These are phyloP conservation scores for Macrophya alboannulata DNA, from an alignment of 2,888 invertebrate genomes.

Conservation along the genomic window DNA sequence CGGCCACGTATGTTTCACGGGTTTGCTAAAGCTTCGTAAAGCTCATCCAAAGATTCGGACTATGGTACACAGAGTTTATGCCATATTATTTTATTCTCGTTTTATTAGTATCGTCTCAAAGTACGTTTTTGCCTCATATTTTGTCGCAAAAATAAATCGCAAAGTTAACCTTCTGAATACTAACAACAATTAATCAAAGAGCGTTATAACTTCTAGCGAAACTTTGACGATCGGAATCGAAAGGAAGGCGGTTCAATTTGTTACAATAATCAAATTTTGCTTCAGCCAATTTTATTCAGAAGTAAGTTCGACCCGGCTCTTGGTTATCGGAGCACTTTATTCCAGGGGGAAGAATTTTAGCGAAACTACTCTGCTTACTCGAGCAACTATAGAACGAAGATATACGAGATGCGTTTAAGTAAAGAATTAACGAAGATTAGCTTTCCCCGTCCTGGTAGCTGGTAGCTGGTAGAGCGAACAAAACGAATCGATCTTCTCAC, in stretches of 20 bases:
- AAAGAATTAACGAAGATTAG: slow-evolving; percentile 41
- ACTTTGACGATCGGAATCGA: not conserved
- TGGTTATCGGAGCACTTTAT: not conserved
- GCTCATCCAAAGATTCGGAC: not conserved
- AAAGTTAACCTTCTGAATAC: no score
- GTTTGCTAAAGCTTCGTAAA: not conserved
- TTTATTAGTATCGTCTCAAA: no score
- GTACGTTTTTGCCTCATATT: no score
- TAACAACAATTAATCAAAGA: no score
- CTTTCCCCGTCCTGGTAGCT: not conserved
- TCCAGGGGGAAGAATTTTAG: slow-evolving; percentile 7
- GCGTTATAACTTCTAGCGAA: not conserved
- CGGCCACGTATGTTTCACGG: not conserved
- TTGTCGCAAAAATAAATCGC: no score
- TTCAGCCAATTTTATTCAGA: no score
- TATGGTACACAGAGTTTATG: not conserved
- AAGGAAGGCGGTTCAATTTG: not conserved
- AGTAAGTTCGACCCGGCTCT: no score
- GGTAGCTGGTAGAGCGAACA: slow-evolving; percentile 4
- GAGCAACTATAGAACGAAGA: slow-evolving; percentile 23
- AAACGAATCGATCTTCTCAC: slow-evolving; percentile 43
- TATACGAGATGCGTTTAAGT: slow-evolving; percentile 27
- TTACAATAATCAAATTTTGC: no score
- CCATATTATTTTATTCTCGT: not conserved
- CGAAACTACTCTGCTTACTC: not conserved